These are phyloP conservation scores for Pollicipes pollicipes DNA, from an alignment of 1,140 invertebrate genomes.

Conservation along the genomic window DNA sequence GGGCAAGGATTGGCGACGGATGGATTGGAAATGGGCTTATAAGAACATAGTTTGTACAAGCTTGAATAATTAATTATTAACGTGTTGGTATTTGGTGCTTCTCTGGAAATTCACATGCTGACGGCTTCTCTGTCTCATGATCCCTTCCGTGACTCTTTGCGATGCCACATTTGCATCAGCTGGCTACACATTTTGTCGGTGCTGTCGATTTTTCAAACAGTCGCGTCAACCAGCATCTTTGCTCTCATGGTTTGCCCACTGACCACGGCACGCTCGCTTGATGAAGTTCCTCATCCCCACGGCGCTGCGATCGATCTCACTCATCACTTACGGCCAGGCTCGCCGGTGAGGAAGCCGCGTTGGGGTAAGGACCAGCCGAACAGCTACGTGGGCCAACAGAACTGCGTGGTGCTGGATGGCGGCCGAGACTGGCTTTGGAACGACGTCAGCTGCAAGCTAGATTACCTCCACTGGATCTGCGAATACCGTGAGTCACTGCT, in stretches of 20 bases:
- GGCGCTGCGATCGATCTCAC: conserved; percentile 12
- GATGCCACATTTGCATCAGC: too few relatives aligned
- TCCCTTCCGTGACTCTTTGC: too few relatives aligned
- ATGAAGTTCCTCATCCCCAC: not conserved
- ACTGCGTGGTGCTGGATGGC: conserved; percentile 78
- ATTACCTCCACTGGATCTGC: conserved; percentile 82
- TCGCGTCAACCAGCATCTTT: too few relatives aligned
- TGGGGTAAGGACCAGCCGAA: conserved; percentile 90
- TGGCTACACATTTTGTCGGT: too few relatives aligned
- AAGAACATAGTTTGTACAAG: too few relatives aligned
- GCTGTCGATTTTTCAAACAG: not conserved
- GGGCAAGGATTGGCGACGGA: too few relatives aligned
- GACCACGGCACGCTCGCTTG: not conserved
- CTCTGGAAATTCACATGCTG: too few relatives aligned
- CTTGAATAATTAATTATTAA: too few relatives aligned
- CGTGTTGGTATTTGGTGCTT: too few relatives aligned
- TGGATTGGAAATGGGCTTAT: too few relatives aligned
- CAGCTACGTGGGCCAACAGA: conserved; percentile 87
- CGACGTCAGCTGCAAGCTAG: conserved; percentile 80
- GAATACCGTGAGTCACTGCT: conserved; percentile 36
- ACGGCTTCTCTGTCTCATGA: too few relatives aligned
- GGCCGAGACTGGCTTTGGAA: conserved; percentile 81
- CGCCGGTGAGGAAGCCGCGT: conserved; percentile 51
- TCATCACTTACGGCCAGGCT: conserved; percentile 22
- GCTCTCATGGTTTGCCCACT: not conserved